These are phyloP conservation scores for Sprattus sprattus DNA, from an alignment of 2,113 vertebrate species.

Conservation along the genomic window DNA sequence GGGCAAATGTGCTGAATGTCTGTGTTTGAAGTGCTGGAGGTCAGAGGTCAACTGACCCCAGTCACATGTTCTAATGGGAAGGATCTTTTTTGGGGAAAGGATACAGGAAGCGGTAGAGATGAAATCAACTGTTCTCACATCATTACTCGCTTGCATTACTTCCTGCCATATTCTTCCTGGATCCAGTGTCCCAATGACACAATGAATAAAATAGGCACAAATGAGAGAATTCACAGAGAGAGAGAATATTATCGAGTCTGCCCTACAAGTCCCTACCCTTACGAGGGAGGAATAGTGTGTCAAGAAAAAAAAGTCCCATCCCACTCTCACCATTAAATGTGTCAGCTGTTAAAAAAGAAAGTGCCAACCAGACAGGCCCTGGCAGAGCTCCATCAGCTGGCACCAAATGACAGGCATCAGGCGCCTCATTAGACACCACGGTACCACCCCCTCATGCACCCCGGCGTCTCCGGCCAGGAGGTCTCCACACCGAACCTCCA, in stretches of 20 bases:
- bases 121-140: neutral
- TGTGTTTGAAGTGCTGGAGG: neutral
- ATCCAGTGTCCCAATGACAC: neutral
- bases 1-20: neutral
- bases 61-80: neutral
- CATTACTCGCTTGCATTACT: neutral
- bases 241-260: too few relatives aligned
- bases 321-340: neutral
- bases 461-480: too few relatives aligned
- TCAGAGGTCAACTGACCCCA: neutral
- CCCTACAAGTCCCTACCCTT: too few relatives aligned
- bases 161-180: neutral
- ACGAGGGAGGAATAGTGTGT: conserved; percentile 9
- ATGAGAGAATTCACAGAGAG: neutral
- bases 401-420: neutral
- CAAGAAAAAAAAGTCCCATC: conserved; percentile 29
- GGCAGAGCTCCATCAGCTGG: neutral
- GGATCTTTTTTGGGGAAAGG: neutral
- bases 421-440: neutral
- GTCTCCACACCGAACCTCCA: too few relatives aligned
- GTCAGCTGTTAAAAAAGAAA: neutral
- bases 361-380: neutral
- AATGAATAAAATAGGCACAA: neutral
- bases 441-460: too few relatives aligned
- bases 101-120: neutral